Evolutionary conservation across 2,888 invertebrate genomes (phyloP).

Genomic region (Drosophila affinis): DNA sequence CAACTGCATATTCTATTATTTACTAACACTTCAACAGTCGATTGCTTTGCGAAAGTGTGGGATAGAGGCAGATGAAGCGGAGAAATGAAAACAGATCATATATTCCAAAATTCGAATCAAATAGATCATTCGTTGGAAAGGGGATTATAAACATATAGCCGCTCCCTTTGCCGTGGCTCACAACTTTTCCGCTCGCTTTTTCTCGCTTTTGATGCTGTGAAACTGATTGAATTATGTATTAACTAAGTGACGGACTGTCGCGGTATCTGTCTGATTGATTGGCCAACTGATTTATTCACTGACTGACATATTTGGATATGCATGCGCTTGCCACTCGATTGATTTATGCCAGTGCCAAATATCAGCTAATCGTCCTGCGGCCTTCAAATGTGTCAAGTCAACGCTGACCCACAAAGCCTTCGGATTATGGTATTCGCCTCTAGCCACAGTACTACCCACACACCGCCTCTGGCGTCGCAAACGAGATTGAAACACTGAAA

Average conservation of each 20-base stretch:
- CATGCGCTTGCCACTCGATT: slow-evolving; percentile 26
- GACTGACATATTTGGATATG: slow-evolving; percentile 34
- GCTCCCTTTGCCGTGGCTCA: too few relatives aligned
- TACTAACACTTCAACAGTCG: too few relatives aligned
- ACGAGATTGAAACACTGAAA: slow-evolving; percentile 57
- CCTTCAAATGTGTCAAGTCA: slow-evolving; percentile 33
- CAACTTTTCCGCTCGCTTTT: too few relatives aligned
- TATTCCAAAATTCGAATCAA: too few relatives aligned
- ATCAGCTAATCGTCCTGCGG: slow-evolving; percentile 26
- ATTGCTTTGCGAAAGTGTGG: too few relatives aligned
- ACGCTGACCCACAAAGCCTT: slow-evolving; percentile 24
- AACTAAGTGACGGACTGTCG: slow-evolving; percentile 8
- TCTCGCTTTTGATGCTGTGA: too few relatives aligned
- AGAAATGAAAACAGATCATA: too few relatives aligned
- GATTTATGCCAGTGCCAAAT: slow-evolving; percentile 33
- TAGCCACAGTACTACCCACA: background rate
- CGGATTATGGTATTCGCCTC: slow-evolving; percentile 14
- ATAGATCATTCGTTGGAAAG: too few relatives aligned
- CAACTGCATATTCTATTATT: too few relatives aligned
- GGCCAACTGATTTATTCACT: slow-evolving; percentile 31
- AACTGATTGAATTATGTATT: slow-evolving; percentile 11
- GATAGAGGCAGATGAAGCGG: too few relatives aligned
- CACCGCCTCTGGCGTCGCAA: slow-evolving; percentile 12
- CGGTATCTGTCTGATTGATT: background rate
- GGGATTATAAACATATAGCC: too few relatives aligned